These are phyloP conservation scores for Phylloscopus trochiloides DNA, from an alignment of 2,113 vertebrate species.

Conservation along the genomic window DNA sequence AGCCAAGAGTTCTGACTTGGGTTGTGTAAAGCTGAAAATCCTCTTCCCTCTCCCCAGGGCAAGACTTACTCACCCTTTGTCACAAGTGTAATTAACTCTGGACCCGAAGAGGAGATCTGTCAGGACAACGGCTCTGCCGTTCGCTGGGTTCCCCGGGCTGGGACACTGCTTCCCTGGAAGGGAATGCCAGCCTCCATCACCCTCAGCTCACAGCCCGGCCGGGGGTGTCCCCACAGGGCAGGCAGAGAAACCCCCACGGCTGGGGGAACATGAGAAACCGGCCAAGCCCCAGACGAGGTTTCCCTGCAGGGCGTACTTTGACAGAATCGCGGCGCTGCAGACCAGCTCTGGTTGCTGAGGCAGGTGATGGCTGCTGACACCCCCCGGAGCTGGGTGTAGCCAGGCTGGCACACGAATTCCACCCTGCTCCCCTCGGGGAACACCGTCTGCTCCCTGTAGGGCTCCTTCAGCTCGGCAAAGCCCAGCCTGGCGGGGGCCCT, in stretches of 20 bases:
- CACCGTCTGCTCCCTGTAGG: accelerated
- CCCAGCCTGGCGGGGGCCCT: background rate
- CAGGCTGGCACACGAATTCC: background rate
- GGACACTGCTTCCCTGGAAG: constrained; percentile 56
- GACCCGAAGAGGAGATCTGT: constrained; percentile 24
- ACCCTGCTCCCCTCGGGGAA: background rate
- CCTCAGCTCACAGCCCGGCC: background rate
- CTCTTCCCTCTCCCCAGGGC: background rate
- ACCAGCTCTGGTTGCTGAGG: background rate
- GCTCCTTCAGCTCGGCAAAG: constrained; percentile 24
- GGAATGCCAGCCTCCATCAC: background rate
- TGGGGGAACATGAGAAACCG: background rate
- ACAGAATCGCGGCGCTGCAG: background rate
- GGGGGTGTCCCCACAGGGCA: background rate
- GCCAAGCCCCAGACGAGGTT: background rate
- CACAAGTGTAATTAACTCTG: constrained; percentile 55
- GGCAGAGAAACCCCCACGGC: background rate
- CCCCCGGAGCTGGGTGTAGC: background rate
- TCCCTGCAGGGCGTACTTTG: background rate
- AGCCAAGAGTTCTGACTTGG: background rate
- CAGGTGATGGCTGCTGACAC: background rate
- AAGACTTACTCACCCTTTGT: constrained; percentile 61
- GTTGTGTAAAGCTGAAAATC: background rate
- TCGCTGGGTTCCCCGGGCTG: constrained; percentile 7
- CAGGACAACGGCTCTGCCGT: constrained; percentile 33